A percentile compares a stretch with the other conserved stretches of the same genome.
phyloP scores from a whole-genome alignment of 2,113 vertebrate genomes.

The Ptychochromis oligacanthus region DNA sequence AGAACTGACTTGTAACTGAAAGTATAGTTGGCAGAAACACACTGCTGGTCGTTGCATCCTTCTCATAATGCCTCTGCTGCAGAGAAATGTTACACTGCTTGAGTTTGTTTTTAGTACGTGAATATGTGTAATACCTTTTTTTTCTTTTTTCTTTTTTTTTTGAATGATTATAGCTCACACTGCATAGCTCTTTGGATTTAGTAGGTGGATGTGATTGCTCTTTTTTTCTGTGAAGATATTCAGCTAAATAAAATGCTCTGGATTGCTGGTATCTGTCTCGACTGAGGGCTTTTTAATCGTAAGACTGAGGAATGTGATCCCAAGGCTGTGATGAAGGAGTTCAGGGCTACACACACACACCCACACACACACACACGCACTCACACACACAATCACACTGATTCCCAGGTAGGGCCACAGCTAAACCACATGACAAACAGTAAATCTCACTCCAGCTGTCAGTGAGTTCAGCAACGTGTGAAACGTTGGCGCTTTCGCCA shows the following conservation, averaged over 20 bases:
- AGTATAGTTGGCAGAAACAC: not conserved
- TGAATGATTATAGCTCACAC: conserved; percentile 53
- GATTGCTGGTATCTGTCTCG: conserved; percentile 58
- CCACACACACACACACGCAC: not conserved
- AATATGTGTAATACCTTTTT: conserved; percentile 51
- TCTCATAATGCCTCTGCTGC: conserved; percentile 47
- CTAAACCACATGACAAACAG: conserved; percentile 14
- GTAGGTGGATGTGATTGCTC: conserved; percentile 55
- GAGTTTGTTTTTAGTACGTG: conserved; percentile 64
- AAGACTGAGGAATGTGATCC: conserved; percentile 36
- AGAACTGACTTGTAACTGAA: conserved; percentile 42
- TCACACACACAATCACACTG: too few species aligned
- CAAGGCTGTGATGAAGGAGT: conserved; percentile 8
- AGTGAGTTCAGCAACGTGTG: conserved; percentile 28
- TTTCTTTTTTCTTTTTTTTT: conserved; percentile 17
- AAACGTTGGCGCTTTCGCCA: conserved; percentile 11
- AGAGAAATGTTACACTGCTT: conserved; percentile 54
- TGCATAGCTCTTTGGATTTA: conserved; percentile 54
- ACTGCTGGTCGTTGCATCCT: conserved; percentile 39
- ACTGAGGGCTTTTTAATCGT: conserved; percentile 59
- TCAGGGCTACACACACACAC: conserved; percentile 9
- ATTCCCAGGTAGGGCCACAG: conserved; percentile 19
- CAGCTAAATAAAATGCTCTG: conserved; percentile 77
- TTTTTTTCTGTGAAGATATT: conserved; percentile 64
- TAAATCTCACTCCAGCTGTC: conserved; percentile 9